Conservation (phyloP, 1,140 invertebrate species). For the Brachionus koreanus region DNA sequence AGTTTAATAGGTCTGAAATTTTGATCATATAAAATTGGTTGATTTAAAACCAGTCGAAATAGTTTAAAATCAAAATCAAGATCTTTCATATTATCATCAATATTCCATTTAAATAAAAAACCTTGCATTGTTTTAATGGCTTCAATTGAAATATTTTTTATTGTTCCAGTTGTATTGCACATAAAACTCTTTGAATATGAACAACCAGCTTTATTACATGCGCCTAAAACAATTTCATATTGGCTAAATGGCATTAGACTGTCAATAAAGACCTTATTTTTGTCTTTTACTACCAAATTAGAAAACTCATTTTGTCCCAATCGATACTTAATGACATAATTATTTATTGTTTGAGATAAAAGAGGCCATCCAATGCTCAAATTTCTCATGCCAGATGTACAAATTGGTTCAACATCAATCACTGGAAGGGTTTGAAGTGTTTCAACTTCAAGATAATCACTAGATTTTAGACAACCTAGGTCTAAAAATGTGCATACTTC, state of each 20-base stretch:
- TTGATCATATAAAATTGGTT: not conserved
- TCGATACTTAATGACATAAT: not conserved
- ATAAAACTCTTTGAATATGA: not conserved
- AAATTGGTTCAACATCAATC: not conserved
- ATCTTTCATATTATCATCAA: not conserved
- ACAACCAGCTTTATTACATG: constrained; percentile 25
- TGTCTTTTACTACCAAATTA: not conserved
- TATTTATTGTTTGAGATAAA: not conserved
- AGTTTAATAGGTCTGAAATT: not conserved
- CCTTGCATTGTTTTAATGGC: too few species aligned
- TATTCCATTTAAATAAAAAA: not conserved
- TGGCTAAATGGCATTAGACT: not conserved
- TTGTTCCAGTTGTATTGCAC: not conserved
- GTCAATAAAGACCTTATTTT: not conserved
- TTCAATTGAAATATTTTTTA: not conserved
- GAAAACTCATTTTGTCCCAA: not conserved
- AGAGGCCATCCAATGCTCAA: not conserved
- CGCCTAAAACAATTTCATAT: not conserved
- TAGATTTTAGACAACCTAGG: not conserved
- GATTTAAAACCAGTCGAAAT: not conserved
- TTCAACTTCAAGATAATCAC: not conserved
- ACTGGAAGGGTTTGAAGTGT: not conserved
- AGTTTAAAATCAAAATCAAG: not conserved
- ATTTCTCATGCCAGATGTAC: not conserved
- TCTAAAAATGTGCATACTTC: constrained; percentile 19